These are phyloP conservation scores for Otus sunia DNA, from an alignment of 2,113 vertebrate genomes.

Conservation along the genomic window DNA sequence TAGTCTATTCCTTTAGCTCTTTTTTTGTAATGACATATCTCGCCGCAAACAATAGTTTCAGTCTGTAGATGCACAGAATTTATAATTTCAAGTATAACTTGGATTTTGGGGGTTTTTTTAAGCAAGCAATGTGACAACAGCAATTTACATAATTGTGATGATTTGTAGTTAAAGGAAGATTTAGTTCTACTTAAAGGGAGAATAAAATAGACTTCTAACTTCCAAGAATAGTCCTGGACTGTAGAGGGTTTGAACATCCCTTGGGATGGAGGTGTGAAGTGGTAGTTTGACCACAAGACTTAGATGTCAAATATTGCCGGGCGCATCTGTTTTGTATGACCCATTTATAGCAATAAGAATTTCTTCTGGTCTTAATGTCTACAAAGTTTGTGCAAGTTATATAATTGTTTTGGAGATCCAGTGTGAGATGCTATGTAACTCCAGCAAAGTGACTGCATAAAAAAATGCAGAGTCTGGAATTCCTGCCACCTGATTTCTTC, in stretches of 20 bases:
- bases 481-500: background rate
- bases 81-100: background rate
- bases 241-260: background rate
- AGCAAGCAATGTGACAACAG: background rate
- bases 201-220: background rate
- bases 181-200: background rate
- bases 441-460: background rate
- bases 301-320: background rate
- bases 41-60: background rate
- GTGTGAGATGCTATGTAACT: background rate
- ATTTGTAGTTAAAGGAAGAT: background rate
- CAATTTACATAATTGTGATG: background rate
- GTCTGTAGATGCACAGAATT: background rate
- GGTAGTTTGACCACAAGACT: background rate
- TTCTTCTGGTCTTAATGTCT: background rate
- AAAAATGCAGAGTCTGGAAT: background rate
- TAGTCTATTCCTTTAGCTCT: background rate
- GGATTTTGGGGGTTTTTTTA: background rate
- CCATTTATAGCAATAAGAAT: background rate
- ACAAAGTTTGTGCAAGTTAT: background rate
- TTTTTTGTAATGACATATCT: background rate
- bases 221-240: background rate
- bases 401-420: background rate
- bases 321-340: background rate
- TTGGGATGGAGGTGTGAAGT: background rate